phyloP scores from a whole-genome alignment of 2,113 vertebrate genomes.

The Hemichromis elongatus region DNA sequence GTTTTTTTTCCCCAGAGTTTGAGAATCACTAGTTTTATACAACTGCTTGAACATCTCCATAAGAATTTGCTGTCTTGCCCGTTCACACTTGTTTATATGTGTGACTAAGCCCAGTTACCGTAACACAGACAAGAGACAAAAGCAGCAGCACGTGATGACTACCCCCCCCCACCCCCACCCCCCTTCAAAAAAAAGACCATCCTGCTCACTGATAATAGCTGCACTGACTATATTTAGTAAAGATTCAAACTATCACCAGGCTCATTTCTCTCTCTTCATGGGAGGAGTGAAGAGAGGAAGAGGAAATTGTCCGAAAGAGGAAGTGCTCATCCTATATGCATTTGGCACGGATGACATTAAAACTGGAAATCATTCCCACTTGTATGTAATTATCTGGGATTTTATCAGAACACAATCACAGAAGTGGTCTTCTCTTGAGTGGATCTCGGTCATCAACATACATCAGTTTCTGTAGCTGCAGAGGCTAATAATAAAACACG shows the following conservation, averaged over 20 bases:
- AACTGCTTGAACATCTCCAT: neutral
- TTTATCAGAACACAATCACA: neutral
- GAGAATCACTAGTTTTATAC: neutral
- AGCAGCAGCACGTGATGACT: neutral
- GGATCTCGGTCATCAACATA: neutral
- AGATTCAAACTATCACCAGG: neutral
- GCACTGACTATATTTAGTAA: conserved; percentile 3
- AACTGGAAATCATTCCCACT: neutral
- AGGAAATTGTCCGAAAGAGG: neutral
- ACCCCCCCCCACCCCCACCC: neutral
- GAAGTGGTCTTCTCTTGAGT: neutral
- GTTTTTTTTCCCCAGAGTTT: neutral
- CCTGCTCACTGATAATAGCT: conserved; percentile 12
- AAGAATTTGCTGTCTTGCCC: neutral
- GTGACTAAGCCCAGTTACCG: neutral
- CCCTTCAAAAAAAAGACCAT: neutral
- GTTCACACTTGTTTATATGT: neutral
- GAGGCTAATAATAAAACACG: neutral
- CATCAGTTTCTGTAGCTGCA: neutral
- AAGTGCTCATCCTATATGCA: neutral
- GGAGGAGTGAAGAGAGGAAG: neutral
- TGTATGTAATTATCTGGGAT: neutral
- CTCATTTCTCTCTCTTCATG: neutral
- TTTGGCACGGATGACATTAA: neutral
- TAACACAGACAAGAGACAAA: neutral